Evolutionary conservation across 2,797 vertebrate species (phyloP), one percentile per base, ranked within the genome.

Genomic region (Tangara arthus): DNA sequence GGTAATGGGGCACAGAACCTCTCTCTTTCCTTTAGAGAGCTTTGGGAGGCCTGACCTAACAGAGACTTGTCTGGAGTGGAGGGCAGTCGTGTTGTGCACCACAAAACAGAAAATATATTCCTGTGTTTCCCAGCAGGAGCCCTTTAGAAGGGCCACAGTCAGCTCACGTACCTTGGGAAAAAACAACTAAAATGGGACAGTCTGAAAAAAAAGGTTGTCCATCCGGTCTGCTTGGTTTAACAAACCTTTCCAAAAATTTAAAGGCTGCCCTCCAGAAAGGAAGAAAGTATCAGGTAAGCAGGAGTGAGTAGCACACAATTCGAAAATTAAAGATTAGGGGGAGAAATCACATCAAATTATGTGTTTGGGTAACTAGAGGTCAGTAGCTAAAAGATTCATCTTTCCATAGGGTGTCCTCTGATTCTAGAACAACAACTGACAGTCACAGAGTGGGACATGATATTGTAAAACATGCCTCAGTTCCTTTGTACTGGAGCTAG

Each of bases 81-180:
- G 7, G 24, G 21, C 8, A 24, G 15, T 27, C 0, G 0, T 49
- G 42, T 61, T 71, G 41, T 80, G 60, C 34, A 60, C 10, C 46
- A 34, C 8, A 28, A 80, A 78, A 88, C 4, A 71, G 37, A 68
- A 83, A 80, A 87, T 41, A 59, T 3, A 61, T 37, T 71, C 9
- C 4, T 42, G 9, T 37, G 19, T 35, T 77, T 91, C 69, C 37
- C 37, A 84, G 15, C 12, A 52, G 0, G 2, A 49, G 6, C 21
- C 15, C 24, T 70, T 80, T 49, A 55, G 30, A 73, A 69, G 11
- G 18, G 49, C 32, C 60, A 68, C 41, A 64, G 56, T 10, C 15
- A 70, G 53, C n/a, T 91, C 61, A 41, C 30, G 30, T 2, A 0
- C 8, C 37, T 80, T 80, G 46, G 55, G 32, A 81, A 61, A 68